Percentiles rank a stretch among this genome's conserved stretches.
Evolutionary conservation across 64 coral and sea anemone genomes (phyloP).

Genomic region (Acropora yongei): DNA sequence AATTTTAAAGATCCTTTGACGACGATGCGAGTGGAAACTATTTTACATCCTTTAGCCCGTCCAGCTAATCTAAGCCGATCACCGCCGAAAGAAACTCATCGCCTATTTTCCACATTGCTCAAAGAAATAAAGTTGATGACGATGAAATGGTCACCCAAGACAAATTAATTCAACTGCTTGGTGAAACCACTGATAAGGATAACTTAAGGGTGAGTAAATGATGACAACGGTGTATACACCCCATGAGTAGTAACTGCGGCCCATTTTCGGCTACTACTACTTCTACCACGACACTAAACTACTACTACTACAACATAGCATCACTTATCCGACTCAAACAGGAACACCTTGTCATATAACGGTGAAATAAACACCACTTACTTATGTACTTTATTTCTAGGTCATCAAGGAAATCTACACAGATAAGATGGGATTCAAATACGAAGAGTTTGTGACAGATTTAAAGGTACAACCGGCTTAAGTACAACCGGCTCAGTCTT

Average conservation of each 20-base stretch:
- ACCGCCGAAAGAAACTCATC: neutral
- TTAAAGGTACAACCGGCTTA: neutral
- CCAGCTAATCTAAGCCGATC: neutral
- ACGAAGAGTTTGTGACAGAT: conserved; percentile 20
- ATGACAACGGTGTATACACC: neutral
- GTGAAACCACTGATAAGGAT: neutral
- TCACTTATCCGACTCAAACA: too few species aligned
- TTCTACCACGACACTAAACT: too few species aligned
- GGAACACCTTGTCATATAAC: neutral
- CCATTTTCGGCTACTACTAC: neutral
- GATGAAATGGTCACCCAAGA: neutral
- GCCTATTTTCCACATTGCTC: neutral
- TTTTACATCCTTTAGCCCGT: too few species aligned
- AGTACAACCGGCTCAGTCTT: neutral
- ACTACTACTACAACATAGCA: too few species aligned
- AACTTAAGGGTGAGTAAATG: neutral
- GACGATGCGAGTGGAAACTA: too few species aligned
- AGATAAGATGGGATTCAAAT: conserved; percentile 17
- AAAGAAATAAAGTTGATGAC: neutral
- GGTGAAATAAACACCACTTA: neutral
- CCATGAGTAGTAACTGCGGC: too few species aligned
- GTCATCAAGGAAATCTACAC: neutral
- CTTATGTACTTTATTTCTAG: neutral
- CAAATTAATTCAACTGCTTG: neutral
- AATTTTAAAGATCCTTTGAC: too few species aligned